phyloP scores from a whole-genome alignment of 1,140 invertebrate genomes.

The Microplitis mediator region DNA sequence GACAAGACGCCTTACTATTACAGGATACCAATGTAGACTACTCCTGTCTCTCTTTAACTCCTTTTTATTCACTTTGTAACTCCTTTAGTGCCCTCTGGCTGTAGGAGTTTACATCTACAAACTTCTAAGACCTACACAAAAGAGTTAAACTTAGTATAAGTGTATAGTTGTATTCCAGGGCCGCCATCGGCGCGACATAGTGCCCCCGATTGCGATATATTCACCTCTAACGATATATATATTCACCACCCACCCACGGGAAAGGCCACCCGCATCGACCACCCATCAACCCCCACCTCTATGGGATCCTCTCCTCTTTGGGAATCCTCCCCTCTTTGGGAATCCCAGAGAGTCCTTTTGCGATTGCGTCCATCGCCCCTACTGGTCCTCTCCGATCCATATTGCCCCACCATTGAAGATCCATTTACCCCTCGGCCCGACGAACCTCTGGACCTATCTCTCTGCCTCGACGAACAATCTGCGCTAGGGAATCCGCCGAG shows the following conservation, averaged over 20 bases:
- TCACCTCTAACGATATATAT: constrained; percentile 34
- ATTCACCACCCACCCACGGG: not conserved
- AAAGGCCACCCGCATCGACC: constrained; percentile 23
- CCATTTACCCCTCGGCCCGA: constrained; percentile 17
- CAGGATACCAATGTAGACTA: constrained; percentile 43
- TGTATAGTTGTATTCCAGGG: not conserved
- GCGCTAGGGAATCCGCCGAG: not conserved
- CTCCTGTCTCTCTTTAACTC: constrained; percentile 7
- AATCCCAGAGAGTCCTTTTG: no score
- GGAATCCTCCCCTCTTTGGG: no score
- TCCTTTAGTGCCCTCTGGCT: not conserved
- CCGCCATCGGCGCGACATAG: constrained; percentile 50
- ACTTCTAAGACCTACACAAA: not conserved
- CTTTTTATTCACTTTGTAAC: no score
- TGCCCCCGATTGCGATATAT: constrained; percentile 54
- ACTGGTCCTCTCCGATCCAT: constrained; percentile 3
- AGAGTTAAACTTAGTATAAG: not conserved
- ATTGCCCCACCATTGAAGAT: constrained; percentile 15
- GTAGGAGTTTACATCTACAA: no score
- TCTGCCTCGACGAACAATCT: constrained; percentile 18
- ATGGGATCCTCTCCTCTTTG: no score
- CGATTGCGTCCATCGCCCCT: not conserved
- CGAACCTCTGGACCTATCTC: constrained; percentile 26
- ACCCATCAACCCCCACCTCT: constrained; percentile 1
- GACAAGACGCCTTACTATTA: constrained; percentile 44